Base-by-base conservation (phyloP, 2,797 vertebrate genomes). In the Peromyscus melanophrys region DNA sequence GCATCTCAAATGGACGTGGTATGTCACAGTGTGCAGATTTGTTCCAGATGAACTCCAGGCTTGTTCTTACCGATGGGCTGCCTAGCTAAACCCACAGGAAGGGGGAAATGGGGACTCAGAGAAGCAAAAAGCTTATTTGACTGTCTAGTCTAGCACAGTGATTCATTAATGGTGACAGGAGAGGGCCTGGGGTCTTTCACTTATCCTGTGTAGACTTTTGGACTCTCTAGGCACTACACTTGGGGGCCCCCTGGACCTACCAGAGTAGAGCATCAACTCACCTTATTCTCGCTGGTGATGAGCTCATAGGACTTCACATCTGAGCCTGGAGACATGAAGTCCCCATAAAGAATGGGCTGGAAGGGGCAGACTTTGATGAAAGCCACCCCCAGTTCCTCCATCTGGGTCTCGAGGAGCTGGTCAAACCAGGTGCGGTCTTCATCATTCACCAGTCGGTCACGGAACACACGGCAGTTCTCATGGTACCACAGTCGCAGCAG, bases 401-500 rank as follows among this genome's bases (percentile, higher is more conserved):
- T 99, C 97, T 97, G 96, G 63, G 89, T 94, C 46, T 98, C 99
- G 86, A 99, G 98, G 49, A 99, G 98, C 43, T 92, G 90, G 97
- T 99, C 99, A 63, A 99, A 99, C 99, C 99, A 99, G 83, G 49
- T 96, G 63, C 98, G 98, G 98, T 99, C 99, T 86, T 99, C 99
- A 0, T 98, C 97, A 21, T 97, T 99, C 98, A 99, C 99, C 87
- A 99, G 98, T 37, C 99, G 99, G 98, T 99, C 99, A 21, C 99
- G 98, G 98, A 99, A 99, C 92, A 99, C 98, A 0, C 99, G 98
- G 97, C 99, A 99, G 98, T 98, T 99, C 98, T 99, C 99, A 0
- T 99, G 99, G 98, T 99, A 99, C 99, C 99, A 99, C 77, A 99
- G 96, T 78, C 98, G 99, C 92, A 99, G 98, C 90, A 99, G 98